These are phyloP conservation scores for Zeuzera pyrina DNA, from an alignment of 2,888 invertebrate genomes.

Conservation along the genomic window DNA sequence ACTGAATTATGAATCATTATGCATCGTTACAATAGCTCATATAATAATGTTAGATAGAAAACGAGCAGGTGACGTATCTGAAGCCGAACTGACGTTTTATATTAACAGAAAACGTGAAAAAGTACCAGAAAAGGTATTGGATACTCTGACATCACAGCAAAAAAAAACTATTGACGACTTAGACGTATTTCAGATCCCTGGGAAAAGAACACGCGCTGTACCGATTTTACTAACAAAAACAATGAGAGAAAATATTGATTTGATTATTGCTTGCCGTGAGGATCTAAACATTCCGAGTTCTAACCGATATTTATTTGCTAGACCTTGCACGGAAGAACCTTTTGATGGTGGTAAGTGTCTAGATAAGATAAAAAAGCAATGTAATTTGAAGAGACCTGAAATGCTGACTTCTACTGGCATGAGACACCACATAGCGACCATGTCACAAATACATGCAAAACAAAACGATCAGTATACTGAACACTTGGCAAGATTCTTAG, in stretches of 20 bases:
- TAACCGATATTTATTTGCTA: slow-evolving; percentile 4
- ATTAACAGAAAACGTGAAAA: slow-evolving; percentile 5
- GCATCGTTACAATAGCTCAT: slow-evolving; percentile 5
- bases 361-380: slow-evolving; percentile 1
- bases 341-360: slow-evolving; percentile 3
- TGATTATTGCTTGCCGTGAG: slow-evolving; percentile 3
- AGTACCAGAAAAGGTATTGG: slow-evolving; percentile 5
- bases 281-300: slow-evolving; percentile 3
- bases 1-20: slow-evolving; percentile 5
- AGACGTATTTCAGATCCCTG: slow-evolving; percentile 8
- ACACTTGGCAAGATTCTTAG: not conserved
- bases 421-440: slow-evolving; percentile 8
- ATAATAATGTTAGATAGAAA: slow-evolving; percentile 4
- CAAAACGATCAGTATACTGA: slow-evolving; percentile 1
- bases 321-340: slow-evolving; percentile 4
- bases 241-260: slow-evolving; percentile 2
- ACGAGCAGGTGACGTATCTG: slow-evolving; percentile 6
- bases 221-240: slow-evolving; percentile 5
- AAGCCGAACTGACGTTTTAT: slow-evolving; percentile 5
- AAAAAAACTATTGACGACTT: slow-evolving; percentile 4
- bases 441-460: slow-evolving; percentile 6
- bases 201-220: slow-evolving; percentile 6
- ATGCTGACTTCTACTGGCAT: slow-evolving; percentile 7
- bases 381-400: slow-evolving; percentile 1
- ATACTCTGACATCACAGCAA: slow-evolving; percentile 5